A percentile compares a stretch with the other conserved stretches of the same genome.
phyloP scores from a whole-genome alignment of 2,888 invertebrate genomes.

The Corythucha ciliata region DNA sequence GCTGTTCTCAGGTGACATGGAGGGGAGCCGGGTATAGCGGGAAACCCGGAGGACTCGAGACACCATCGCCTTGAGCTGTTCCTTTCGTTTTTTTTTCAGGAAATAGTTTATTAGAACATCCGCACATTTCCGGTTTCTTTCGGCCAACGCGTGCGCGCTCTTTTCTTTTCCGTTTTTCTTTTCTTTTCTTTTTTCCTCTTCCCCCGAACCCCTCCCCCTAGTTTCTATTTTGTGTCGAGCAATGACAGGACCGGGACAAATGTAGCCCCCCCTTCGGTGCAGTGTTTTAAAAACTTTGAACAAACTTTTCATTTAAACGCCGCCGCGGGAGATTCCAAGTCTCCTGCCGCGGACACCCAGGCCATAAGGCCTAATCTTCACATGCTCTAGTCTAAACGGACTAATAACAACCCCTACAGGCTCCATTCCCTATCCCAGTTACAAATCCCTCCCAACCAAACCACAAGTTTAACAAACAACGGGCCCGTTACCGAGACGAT shows the following conservation, averaged over 20 bases:
- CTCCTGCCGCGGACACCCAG: slow-evolving; percentile 20
- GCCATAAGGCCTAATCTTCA: slow-evolving; percentile 21
- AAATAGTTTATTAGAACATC: too few relatives aligned
- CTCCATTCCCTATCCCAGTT: slow-evolving; percentile 35
- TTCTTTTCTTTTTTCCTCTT: slow-evolving; percentile 4
- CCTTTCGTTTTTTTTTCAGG: too few relatives aligned
- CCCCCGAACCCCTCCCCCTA: slow-evolving; percentile 3
- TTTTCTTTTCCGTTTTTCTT: background rate
- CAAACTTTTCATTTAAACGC: slow-evolving; percentile 8
- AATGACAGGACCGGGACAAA: slow-evolving; percentile 34
- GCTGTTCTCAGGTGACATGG: too few relatives aligned
- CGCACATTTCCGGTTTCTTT: background rate
- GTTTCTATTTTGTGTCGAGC: slow-evolving; percentile 15
- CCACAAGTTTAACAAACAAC: slow-evolving; percentile 27
- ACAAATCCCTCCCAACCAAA: slow-evolving; percentile 33
- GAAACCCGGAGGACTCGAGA: too few relatives aligned
- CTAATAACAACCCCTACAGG: slow-evolving; percentile 33
- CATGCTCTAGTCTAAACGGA: slow-evolving; percentile 31
- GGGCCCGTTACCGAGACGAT: slow-evolving; percentile 35
- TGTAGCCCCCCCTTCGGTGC: slow-evolving; percentile 20
- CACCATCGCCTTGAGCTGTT: slow-evolving; percentile 3
- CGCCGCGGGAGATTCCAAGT: slow-evolving; percentile 15
- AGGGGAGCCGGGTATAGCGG: too few relatives aligned
- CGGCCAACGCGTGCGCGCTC: background rate
- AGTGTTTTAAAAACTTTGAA: slow-evolving; percentile 3